Evolutionary conservation across 2,888 invertebrate species (phyloP).

Genomic region (Ophion obscuratus): DNA sequence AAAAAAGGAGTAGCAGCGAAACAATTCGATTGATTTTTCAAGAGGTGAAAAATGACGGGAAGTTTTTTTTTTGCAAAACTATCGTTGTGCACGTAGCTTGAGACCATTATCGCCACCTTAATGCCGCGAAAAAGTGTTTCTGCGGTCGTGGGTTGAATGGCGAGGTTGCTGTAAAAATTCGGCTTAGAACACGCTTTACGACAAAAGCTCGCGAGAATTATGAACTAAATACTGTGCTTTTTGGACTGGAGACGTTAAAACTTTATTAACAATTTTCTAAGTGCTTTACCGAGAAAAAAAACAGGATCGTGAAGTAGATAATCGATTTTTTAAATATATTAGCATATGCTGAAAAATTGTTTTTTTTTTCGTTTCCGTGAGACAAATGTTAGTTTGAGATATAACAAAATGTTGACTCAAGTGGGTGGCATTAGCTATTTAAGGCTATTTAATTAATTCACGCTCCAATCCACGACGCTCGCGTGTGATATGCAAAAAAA

Average conservation of each 20-base stretch:
- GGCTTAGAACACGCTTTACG: slow-evolving; percentile 29
- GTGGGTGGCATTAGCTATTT: too few species aligned
- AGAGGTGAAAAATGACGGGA: too few species aligned
- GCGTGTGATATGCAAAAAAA: too few species aligned
- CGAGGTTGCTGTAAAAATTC: background rate
- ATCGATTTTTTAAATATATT: background rate
- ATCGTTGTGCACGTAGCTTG: too few species aligned
- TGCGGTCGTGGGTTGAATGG: background rate
- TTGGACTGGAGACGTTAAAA: background rate
- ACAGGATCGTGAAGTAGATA: background rate
- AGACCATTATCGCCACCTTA: background rate
- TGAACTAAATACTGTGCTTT: slow-evolving; percentile 1
- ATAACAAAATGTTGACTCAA: background rate
- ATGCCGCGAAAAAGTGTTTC: background rate
- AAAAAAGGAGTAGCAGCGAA: too few species aligned
- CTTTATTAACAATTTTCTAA: slow-evolving; percentile 4
- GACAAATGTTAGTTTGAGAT: background rate
- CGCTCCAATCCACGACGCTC: background rate
- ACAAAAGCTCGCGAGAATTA: slow-evolving; percentile 10
- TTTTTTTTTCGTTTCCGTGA: too few species aligned
- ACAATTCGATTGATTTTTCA: too few species aligned
- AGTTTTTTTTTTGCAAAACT: too few species aligned
- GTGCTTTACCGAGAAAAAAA: background rate
- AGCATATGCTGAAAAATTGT: too few species aligned
- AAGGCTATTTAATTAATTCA: too few species aligned